Percentiles rank a stretch among this genome's conserved stretches.
These are phyloP conservation scores for Mythimna impura DNA, from an alignment of 2,888 invertebrate genomes.

Conservation along the genomic window DNA sequence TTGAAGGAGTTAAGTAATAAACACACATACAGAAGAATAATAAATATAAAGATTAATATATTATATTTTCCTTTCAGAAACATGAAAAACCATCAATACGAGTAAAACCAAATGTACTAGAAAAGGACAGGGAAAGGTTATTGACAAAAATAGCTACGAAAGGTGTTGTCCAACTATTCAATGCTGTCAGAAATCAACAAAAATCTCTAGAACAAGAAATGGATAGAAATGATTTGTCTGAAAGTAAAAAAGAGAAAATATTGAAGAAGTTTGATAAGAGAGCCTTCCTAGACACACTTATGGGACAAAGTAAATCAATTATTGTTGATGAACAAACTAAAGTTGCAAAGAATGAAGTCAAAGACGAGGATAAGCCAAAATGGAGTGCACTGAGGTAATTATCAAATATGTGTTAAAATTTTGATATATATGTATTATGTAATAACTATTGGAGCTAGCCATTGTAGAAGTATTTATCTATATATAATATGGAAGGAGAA, in stretches of 20 bases:
- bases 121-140: constrained; percentile 94
- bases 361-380: constrained; percentile 83
- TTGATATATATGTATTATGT: constrained; percentile 6
- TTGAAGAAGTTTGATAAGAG: constrained; percentile 94
- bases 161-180: constrained; percentile 98
- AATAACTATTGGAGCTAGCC: too few relatives aligned
- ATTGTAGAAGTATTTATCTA: too few relatives aligned
- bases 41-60: too few relatives aligned
- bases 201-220: constrained; percentile 93
- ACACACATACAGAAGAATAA: too few relatives aligned
- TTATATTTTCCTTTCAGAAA: constrained; percentile 86
- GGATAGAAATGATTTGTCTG: constrained; percentile 93
- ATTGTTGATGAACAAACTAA: constrained; percentile 86
- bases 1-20: too few relatives aligned
- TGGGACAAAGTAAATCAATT: constrained; percentile 92
- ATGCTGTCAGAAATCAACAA: constrained; percentile 96
- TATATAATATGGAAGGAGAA: too few relatives aligned
- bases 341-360: constrained; percentile 81
- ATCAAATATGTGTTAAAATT: background rate
- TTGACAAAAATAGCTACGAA: constrained; percentile 96
- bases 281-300: constrained; percentile 94
- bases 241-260: constrained; percentile 94
- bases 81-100: constrained; percentile 92
- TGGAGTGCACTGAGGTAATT: constrained; percentile 91
- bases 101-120: constrained; percentile 93